These are phyloP conservation scores for Morelia viridis DNA, from an alignment of 2,797 vertebrate species.

Conservation along the genomic window DNA sequence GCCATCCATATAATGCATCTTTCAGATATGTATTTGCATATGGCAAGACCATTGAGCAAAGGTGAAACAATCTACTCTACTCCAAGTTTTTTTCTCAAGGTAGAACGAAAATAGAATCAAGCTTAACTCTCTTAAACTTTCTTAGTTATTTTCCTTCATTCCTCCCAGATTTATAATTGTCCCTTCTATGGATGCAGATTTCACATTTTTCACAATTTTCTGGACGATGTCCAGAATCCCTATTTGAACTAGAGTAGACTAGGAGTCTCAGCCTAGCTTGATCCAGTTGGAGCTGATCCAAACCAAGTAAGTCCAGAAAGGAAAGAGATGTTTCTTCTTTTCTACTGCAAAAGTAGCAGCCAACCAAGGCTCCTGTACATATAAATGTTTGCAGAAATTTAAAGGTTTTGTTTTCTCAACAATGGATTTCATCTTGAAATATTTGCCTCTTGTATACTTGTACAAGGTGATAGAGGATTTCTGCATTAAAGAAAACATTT, in stretches of 20 bases:
- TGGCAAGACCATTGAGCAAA: not conserved
- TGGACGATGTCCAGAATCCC: not conserved
- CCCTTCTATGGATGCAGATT: not conserved
- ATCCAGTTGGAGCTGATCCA: not conserved
- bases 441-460: not conserved
- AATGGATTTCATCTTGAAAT: not conserved
- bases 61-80: not conserved
- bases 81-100: not conserved
- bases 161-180: not conserved
- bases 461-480: not conserved
- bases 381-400: not conserved
- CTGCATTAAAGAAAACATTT: not conserved
- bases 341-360: not conserved
- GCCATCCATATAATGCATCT: not conserved
- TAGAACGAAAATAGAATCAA: not conserved
- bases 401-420: not conserved
- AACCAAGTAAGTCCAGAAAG: not conserved
- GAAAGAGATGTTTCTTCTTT: not conserved
- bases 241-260: not conserved
- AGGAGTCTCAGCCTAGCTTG: not conserved
- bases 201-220: not conserved
- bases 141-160: not conserved
- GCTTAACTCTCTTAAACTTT: not conserved
- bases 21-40: not conserved
- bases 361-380: not conserved